Evolutionary conservation across 2,797 vertebrate species (phyloP).

Genomic region (Scomberomorus guttatus): DNA sequence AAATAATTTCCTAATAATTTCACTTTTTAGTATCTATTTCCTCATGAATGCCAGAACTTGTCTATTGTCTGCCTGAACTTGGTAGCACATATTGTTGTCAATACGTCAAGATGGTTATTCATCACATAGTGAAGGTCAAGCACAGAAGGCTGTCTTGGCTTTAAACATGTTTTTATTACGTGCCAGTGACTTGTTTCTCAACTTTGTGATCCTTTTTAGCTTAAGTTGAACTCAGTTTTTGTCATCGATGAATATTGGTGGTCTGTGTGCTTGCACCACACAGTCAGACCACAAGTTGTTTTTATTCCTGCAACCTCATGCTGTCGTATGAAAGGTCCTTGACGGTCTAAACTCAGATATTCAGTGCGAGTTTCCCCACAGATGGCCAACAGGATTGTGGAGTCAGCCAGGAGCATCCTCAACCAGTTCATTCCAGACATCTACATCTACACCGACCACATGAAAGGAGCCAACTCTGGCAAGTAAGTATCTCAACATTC

Average conservation of each 20-base stretch:
- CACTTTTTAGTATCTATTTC: background rate
- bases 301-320: no score
- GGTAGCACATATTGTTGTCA: no score
- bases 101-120: no score
- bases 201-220: background rate
- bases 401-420: constrained; percentile 92
- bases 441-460: constrained; percentile 98
- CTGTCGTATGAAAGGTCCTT: constrained; percentile 57
- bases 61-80: no score
- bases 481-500: constrained; percentile 88
- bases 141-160: no score
- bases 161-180: no score
- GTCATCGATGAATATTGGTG: background rate
- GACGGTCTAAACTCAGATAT: constrained; percentile 83
- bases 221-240: background rate
- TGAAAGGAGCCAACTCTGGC: constrained; percentile 94
- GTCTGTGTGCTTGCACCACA: background rate
- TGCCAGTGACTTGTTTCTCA: background rate
- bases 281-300: background rate
- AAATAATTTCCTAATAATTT: background rate
- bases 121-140: no score
- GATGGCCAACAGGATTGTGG: constrained; percentile 96
- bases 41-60: background rate
- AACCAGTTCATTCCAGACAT: constrained; percentile 97
- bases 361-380: constrained; percentile 96